Evolutionary conservation across 2,888 invertebrate genomes (phyloP), one percentile per base, ranked within the genome.

Genomic region (Cerceris ruficornis): DNA sequence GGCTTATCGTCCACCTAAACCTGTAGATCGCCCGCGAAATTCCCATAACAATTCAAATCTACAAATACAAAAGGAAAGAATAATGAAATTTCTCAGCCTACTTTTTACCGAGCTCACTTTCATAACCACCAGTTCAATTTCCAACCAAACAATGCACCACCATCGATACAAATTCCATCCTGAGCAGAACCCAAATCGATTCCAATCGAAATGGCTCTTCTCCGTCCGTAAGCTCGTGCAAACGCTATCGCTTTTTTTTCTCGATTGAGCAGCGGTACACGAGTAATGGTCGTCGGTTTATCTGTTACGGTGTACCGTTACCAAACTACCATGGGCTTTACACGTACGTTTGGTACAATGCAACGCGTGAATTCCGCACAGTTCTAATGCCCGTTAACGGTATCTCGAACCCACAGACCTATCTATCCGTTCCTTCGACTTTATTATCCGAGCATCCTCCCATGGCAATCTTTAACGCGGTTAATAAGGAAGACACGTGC

Each of bases 291-390:
- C 61, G 57, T 28, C 69, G 76, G 46, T 83, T 60, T 76, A 77
- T 66, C 81, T 73, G 81, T 83, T 72, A 75, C 67, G 17, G 60
- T 80, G 71, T 83, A 87, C 85, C 83, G 85, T 85, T 85, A 87
- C 67, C 75, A 68, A 77, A 60, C 77, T 61, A 72, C 68, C 69
- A 62, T 80, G 67, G 72, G 62, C 69, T 78, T 81, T 72, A 79
- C 67, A 67, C 68, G 71, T 55, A 66, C 70, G 62, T 69, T 76
- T 55, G 61, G 59, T 59, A 75, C 80, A 83, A 80, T 84, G 75
- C 81, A 80, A 76, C 76, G 43, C 62, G 84, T 73, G 72, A 83
- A 85, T 85, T 85, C 85, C 80, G 75, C 75, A 57, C 61, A 28
- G 69, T 58, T 62, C 75, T 83, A 82, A 83, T 77, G 64, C 74